Base-by-base conservation (phyloP, 2,113 vertebrate genomes). In the Crocuta crocuta region DNA sequence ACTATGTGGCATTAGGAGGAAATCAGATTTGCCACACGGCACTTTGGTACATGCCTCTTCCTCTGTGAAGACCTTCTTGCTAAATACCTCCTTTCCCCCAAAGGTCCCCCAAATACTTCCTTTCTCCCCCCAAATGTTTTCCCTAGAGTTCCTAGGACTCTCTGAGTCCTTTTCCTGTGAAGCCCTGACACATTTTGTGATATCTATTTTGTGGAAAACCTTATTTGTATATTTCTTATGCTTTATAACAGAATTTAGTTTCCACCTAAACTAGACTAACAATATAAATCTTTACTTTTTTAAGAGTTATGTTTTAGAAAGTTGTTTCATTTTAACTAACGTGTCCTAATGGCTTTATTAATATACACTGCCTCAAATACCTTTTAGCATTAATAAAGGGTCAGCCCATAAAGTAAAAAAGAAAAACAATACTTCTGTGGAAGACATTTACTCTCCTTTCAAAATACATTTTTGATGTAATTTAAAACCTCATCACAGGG, bases 201-300 rank as follows among this genome's bases (percentile, higher is more conserved):
- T 48, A 83, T 61, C 31, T 12, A 73, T 17, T 83, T 73, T 53
- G 21, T 23, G 26, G 26, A 83, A 70, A 79, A 91, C 53, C 11
- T 89, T 89, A 53, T 63, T 55, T 89, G 19, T 66, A 13, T 89
- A 74, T 80, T 76, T 90, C 24, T 65, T 43, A 33, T 66, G 74
- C 58, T 94, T 88, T 50, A 70, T 33, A 89, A 92, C 21, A 50
- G 17, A 80, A 82, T 55, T 92, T 70, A 65, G 45, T 65, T 33
- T 83, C 33, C 89, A 12, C 31, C 31, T 92, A 82, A 89, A 74
- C 9, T 80, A 66, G 55, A 94, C 10, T 84, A 83, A 92, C 91
- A 97, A 74, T 58, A 92, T 15, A 80, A 89, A 92, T 8, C 43
- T 83, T 87, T 9, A 71, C 68, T 73, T 87, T 74, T 68, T 53